phyloP scores from a whole-genome alignment of 2,113 vertebrate species.

The Amia ocellicauda region DNA sequence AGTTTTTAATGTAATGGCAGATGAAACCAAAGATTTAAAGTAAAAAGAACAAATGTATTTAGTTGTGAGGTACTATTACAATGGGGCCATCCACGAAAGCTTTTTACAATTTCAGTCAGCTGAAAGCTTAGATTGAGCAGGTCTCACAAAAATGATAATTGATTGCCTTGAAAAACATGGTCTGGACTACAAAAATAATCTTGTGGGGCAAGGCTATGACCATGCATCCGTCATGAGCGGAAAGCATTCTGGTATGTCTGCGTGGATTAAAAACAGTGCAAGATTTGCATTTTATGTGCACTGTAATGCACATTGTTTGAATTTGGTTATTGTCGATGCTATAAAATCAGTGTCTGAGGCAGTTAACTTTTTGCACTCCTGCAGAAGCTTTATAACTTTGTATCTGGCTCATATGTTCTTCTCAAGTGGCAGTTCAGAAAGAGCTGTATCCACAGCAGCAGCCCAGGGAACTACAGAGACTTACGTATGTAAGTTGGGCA shows the following conservation, averaged over 20 bases:
- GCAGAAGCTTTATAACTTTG: too few relatives aligned
- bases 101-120: conserved; percentile 28
- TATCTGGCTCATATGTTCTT: too few relatives aligned
- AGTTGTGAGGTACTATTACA: conserved; percentile 26
- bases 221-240: conserved; percentile 22
- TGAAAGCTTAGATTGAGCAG: conserved; percentile 22
- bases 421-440: too few relatives aligned
- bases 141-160: conserved; percentile 22
- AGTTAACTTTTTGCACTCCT: conserved; percentile 18
- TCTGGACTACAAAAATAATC: conserved; percentile 24
- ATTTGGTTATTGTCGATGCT: conserved; percentile 24
- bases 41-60: conserved; percentile 27
- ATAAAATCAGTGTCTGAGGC: conserved; percentile 23
- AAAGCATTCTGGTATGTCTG: conserved; percentile 18
- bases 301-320: too few relatives aligned
- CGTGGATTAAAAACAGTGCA: conserved; percentile 16
- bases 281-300: conserved; percentile 29
- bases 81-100: conserved; percentile 19
- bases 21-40: conserved; percentile 25
- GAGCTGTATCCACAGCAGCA: too few relatives aligned
- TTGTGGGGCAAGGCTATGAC: conserved; percentile 22
- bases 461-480: too few relatives aligned
- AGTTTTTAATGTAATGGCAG: conserved; percentile 17
- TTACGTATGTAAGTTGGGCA: too few relatives aligned
- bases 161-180: conserved; percentile 24